Conservation (phyloP, 2,113 vertebrate species). For the Sinocyclocheilus grahami region DNA sequence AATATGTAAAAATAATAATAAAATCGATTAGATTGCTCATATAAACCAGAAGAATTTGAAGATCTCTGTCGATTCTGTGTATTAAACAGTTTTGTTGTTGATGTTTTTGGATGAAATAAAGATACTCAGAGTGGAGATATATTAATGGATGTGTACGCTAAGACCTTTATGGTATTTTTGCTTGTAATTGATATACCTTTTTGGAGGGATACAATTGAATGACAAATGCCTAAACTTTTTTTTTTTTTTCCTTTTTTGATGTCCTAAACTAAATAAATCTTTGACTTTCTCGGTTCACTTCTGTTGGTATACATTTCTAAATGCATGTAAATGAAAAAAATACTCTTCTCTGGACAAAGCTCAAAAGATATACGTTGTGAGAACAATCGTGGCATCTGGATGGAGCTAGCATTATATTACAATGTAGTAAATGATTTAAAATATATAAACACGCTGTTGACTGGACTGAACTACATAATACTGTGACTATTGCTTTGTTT, state of each 20-base stretch:
- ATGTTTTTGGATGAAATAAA: neutral
- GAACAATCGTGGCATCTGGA: neutral
- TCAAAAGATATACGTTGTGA: neutral
- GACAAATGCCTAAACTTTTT: neutral
- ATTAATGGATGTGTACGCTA: neutral
- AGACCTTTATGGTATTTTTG: neutral
- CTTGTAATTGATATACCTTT: neutral
- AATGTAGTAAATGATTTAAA: neutral
- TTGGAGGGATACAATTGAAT: neutral
- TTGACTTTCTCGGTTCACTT: slow-evolving; percentile 4
- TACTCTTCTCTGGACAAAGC: neutral
- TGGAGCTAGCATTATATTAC: neutral
- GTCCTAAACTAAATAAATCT: slow-evolving; percentile 2
- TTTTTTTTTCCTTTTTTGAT: neutral
- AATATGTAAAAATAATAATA: neutral
- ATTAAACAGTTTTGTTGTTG: neutral
- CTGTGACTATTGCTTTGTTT: neutral
- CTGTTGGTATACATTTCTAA: neutral
- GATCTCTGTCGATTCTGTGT: neutral
- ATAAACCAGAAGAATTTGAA: neutral
- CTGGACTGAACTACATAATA: neutral
- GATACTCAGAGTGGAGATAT: neutral
- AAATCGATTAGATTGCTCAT: neutral
- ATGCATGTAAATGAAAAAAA: neutral
- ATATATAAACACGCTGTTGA: neutral